Percentiles rank a stretch among this genome's conserved stretches.
Evolutionary conservation across 2,113 vertebrate genomes (phyloP).

Genomic region (Chaenocephalus aceratus): DNA sequence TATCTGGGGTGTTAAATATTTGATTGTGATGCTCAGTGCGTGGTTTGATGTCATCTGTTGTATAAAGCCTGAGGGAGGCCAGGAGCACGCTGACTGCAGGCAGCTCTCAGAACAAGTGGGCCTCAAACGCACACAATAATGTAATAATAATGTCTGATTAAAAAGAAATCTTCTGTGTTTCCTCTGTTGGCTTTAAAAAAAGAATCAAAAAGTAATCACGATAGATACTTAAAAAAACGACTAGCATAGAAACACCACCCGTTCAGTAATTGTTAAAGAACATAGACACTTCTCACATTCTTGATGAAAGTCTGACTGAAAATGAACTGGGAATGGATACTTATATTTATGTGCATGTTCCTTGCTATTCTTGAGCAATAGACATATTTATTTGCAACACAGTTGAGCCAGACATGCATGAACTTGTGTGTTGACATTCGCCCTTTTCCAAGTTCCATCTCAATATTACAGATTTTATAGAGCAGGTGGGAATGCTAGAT

Average conservation of each 20-base stretch:
- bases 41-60: constrained; percentile 64
- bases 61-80: constrained; percentile 39
- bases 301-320: background rate
- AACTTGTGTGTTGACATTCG: constrained; percentile 9
- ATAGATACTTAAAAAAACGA: background rate
- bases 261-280: background rate
- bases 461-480: background rate
- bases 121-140: constrained; percentile 14
- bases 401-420: background rate
- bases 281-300: background rate
- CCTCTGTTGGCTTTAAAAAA: too few species aligned
- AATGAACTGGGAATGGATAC: too few species aligned
- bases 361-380: background rate
- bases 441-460: background rate
- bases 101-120: background rate
- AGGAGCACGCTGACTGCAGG: background rate
- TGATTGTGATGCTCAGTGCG: constrained; percentile 47
- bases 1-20: constrained; percentile 69
- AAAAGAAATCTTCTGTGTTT: background rate
- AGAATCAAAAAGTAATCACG: too few species aligned
- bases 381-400: background rate
- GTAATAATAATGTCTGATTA: background rate
- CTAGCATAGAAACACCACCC: background rate
- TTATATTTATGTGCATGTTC: background rate
- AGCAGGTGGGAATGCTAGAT: background rate